These are phyloP conservation scores for Pachyseris speciosa DNA, from an alignment of 64 coral and sea anemone genomes.

Conservation along the genomic window DNA sequence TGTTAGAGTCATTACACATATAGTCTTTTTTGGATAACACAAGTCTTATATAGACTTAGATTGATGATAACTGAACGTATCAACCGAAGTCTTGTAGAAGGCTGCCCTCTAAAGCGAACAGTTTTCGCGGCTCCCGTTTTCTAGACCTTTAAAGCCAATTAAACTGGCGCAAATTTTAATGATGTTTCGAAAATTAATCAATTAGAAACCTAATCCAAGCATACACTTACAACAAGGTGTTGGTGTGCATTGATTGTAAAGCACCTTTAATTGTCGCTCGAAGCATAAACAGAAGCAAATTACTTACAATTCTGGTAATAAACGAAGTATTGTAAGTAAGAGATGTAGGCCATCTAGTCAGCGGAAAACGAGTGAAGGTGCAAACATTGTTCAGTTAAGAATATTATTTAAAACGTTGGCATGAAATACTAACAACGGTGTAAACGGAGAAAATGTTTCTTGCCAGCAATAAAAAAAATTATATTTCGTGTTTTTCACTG, in stretches of 20 bases:
- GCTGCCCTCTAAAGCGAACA: no score
- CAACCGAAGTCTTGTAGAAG: no score
- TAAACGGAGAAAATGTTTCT: not conserved
- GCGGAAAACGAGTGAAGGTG: not conserved
- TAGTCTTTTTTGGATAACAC: no score
- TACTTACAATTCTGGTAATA: not conserved
- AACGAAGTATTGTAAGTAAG: not conserved
- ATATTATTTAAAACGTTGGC: no score
- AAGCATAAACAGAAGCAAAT: slow-evolving; percentile 26
- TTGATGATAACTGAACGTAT: no score
- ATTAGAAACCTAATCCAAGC: not conserved
- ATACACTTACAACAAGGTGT: not conserved
- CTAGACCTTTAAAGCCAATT: no score
- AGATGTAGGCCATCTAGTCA: not conserved
- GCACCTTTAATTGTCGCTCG: not conserved
- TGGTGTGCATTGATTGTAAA: slow-evolving; percentile 4
- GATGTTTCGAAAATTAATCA: not conserved
- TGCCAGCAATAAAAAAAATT: not conserved
- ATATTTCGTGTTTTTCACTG: not conserved
- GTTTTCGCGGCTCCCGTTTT: not conserved
- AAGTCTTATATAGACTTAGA: no score
- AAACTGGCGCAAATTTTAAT: not conserved
- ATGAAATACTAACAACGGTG: not conserved
- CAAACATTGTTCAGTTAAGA: not conserved
- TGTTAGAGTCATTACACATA: no score